Evolutionary conservation across 2,113 vertebrate genomes (phyloP), one percentile per base, ranked within the genome.

Genomic region (Apus apus): DNA sequence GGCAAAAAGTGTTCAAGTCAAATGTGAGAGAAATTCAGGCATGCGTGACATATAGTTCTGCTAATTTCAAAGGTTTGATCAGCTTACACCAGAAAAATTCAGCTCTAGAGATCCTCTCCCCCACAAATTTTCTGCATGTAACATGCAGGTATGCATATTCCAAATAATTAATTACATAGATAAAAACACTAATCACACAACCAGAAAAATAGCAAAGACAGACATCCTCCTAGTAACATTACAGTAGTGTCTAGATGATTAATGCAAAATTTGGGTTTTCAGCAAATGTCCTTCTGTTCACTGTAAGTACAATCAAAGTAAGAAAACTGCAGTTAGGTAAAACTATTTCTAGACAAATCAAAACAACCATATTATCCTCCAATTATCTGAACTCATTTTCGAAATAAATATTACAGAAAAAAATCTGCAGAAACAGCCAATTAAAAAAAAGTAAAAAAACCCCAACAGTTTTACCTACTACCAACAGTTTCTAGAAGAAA

Each of bases 281-380:
- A 45, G 61, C 22, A 71, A 79, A 66, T 15, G 30, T 22, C 22
- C 56, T 78, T 71, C 64, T 66, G 77, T 85, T 92, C 48, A 54
- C 46, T 87, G 76, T 74, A 87, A 80, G 51, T n/a, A 72, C 54
- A 73, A 73, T 43, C 53, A 58, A 76, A 86, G 56, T 27, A 22
- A 71, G 43, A 96, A 70, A 54, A 34, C 5, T n/a, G 80, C 75
- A 62, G 19, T 78, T 82, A 86, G 34, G 56, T 79, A 80, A 62
- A 97, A 85, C 45, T 58, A 66, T 93, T 81, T 92, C 91, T 97
- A 95, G 98, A 94, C 53, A 96, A 93, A 95, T 75, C 48, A 61
- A 46, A 60, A 93, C 32, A 79, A 92, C 21, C 56, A 22, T 30
- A 43, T 87, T 64, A 72, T 71, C 76, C 21, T 53, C 20, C 78